Conservation (phyloP, 2,113 vertebrate species). For the Hoplias malabaricus region DNA sequence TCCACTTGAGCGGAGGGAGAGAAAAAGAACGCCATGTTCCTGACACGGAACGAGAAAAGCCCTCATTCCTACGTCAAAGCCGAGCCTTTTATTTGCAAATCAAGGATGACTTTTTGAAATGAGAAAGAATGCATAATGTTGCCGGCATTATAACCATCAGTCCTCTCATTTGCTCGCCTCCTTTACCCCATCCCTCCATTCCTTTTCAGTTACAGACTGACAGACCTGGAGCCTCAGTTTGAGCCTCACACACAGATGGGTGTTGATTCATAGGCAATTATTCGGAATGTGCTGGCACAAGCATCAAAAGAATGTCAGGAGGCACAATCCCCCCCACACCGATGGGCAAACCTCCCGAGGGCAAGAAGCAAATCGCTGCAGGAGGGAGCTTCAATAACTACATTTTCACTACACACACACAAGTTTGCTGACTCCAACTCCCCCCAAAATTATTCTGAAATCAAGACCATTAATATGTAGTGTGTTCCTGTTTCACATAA, state of each 20-base stretch:
- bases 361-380: conserved; percentile 3
- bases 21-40: background rate
- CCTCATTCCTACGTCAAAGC: background rate
- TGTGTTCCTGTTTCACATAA: no score
- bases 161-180: conserved; percentile 25
- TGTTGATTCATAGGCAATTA: conserved; percentile 38
- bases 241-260: conserved; percentile 34
- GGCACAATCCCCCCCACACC: background rate
- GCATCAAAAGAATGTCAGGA: conserved; percentile 16
- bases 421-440: no score
- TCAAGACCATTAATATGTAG: no score
- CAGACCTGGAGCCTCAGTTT: background rate
- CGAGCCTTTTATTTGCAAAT: conserved; percentile 5
- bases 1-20: background rate
- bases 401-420: no score
- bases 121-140: conserved; percentile 27
- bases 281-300: conserved; percentile 25
- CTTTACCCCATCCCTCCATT: conserved; percentile 11
- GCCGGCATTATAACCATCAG: conserved; percentile 17
- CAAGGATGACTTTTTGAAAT: conserved; percentile 20
- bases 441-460: no score
- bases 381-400: background rate
- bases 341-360: conserved; percentile 4
- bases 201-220: conserved; percentile 23
- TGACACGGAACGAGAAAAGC: background rate